Base-by-base conservation (phyloP, 2,888 invertebrate genomes). In the Unio pictorum region DNA sequence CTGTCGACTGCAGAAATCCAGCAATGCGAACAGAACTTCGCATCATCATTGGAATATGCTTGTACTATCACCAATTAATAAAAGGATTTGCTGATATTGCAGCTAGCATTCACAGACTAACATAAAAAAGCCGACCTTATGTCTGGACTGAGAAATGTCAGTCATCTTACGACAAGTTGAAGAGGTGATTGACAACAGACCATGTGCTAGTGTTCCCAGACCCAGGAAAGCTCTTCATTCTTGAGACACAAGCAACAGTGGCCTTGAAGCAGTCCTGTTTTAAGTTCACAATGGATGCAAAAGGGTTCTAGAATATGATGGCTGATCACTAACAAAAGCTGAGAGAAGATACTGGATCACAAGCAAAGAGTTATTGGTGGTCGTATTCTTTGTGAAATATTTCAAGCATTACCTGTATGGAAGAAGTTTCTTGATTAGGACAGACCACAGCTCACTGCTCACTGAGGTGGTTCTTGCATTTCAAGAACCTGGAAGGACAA, bases 371-470 rank as follows among this genome's bases (percentile, higher is more conserved):
- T 55, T 78, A 18, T 58, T 76, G 4, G 74, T 78, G 17, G 64
- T 81, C 1, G 81, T 81, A 15, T 28, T 61, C 45, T 67, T 61
- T 60, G 60, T 71, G 15, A 76, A 73, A 58, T 60, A 76, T n/a
- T 81, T 72, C 59, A 62, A 71, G 6, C 71, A 74, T 26, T 81
- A 79, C 58, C 59, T 81, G 18, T 73, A 66, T 66, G 76, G 81
- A 5, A 59, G 61, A 30, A 15, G 61, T 7, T 72, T 76, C 55
- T n/a, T 67, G 1, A 60, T 78, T 3, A 61, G 76, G 17, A 75
- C 73, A 20, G 79, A 81, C 61, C 78, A 81, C 62, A 64, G 75
- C 20, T 68, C 77, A 8, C 65, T 80, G 75, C 20, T 68, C 77
- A 8, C 65, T 80, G 64, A n/a, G 63, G 57, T 81, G 79, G 79